phyloP scores from a whole-genome alignment of 2,797 vertebrate genomes.

The Megalops cyprinoides region DNA sequence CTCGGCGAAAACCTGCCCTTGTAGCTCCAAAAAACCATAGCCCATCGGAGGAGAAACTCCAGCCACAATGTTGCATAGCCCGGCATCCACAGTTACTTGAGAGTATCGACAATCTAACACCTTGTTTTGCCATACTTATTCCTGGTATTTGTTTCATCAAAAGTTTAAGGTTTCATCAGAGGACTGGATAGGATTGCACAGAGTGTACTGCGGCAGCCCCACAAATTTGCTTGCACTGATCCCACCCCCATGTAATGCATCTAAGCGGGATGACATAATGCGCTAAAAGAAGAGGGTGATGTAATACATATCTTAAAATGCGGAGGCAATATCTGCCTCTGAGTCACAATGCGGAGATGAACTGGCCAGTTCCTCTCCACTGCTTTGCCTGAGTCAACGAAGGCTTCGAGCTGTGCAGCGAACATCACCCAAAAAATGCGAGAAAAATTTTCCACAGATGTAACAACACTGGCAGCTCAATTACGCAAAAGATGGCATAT shows the following conservation, averaged over 20 bases:
- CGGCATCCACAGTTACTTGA: background rate
- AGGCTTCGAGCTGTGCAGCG: background rate
- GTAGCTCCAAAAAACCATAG: background rate
- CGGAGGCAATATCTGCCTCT: constrained; percentile 71
- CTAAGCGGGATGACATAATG: constrained; percentile 84
- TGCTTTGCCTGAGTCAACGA: constrained; percentile 16
- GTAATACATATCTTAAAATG: constrained; percentile 78
- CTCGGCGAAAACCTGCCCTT: background rate
- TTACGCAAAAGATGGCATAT: too few relatives aligned
- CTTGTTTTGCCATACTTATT: background rate
- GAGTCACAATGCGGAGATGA: constrained; percentile 63
- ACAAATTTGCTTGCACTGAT: constrained; percentile 74
- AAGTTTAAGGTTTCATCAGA: constrained; percentile 76
- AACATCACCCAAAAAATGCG: background rate
- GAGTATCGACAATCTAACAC: background rate
- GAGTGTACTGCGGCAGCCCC: constrained; percentile 75
- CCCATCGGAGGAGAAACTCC: background rate
- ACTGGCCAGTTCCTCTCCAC: background rate
- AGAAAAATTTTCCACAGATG: background rate
- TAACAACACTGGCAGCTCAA: background rate
- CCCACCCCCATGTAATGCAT: constrained; percentile 76
- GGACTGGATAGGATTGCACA: constrained; percentile 75
- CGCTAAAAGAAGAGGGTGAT: constrained; percentile 82
- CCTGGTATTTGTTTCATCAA: constrained; percentile 34
- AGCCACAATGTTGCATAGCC: background rate